Conservation (phyloP, 2,888 invertebrate genomes). For the Criorhina ranunculi region DNA sequence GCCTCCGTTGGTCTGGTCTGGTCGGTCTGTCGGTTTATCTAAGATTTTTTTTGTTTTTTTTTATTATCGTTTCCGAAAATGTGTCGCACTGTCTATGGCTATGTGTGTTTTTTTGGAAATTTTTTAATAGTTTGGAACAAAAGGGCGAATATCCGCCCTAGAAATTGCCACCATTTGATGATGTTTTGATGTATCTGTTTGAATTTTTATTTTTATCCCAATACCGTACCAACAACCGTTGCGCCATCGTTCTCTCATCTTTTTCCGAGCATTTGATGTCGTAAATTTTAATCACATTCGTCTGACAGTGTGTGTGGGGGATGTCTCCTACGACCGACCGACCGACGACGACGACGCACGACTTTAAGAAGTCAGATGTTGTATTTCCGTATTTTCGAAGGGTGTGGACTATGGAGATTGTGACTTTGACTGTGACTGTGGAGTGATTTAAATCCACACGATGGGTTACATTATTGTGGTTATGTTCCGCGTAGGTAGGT, state of each 20-base stretch:
- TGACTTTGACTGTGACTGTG: conserved; percentile 17
- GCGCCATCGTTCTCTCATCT: conserved; percentile 43
- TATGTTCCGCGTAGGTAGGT: conserved; percentile 2
- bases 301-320: conserved; percentile 37
- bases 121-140: conserved; percentile 73
- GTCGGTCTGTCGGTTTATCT: conserved; percentile 67
- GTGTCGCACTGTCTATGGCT: conserved; percentile 46
- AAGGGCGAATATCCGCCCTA: conserved; percentile 74
- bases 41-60: too few species aligned
- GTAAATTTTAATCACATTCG: conserved; percentile 65
- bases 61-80: conserved; percentile 66
- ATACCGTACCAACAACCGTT: conserved; percentile 39
- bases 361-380: conserved; percentile 50
- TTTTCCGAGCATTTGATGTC: conserved; percentile 69
- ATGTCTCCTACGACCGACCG: background rate
- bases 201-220: conserved; percentile 57
- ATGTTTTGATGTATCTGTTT: conserved; percentile 44
- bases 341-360: too few species aligned
- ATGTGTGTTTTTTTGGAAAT: conserved; percentile 22
- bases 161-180: conserved; percentile 74
- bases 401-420: conserved; percentile 15
- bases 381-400: conserved; percentile 37
- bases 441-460: conserved; percentile 53
- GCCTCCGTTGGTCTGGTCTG: conserved; percentile 48
- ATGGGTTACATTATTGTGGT: conserved; percentile 16